Base-by-base conservation (phyloP, 2,888 invertebrate species). In the Leptinotarsa haldemani region DNA sequence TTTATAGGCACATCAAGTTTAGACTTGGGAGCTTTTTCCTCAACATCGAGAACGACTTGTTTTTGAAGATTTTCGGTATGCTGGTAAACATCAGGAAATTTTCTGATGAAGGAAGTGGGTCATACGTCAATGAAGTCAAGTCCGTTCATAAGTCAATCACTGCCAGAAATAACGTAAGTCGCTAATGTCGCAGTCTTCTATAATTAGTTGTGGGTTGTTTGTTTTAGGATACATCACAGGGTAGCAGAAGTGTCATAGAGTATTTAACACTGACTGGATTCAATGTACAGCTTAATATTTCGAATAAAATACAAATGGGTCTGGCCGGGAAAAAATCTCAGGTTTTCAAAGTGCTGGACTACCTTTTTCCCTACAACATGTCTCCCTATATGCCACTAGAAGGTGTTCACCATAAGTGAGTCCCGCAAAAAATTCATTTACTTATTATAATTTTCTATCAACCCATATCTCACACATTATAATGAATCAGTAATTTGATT, bases 1-100 rank as follows among this genome's bases (percentile, higher is more conserved):
- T 91, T 52, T 92, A 91, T 80, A 91, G 92, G 86, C 90, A 90
- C 82, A 85, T 93, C 22, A 92, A 92, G 82, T 83, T 94, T 1
- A 84, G 92, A 63, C 84, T 94, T 0, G 92, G 92, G 80, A 93
- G 94, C 84, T 92, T 93, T 82, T 91, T 90, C 78, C 86, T 94
- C 25, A 92, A 92, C 81, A 86, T 94, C 53, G 94, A 94, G 84
- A 90, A 92, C 80, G 93, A 93, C 63, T 92, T 94, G 80, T 89
- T 90, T 78, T 87, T 89, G 76, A 90, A 92, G 53, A 85, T 93
- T 9, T 90, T 91, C 74, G 91, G 92, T 85, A 88, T 93, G 46
- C 84, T 93, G 22, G 77, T 76, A 13, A 82, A 83, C 66, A 90
- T 91, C 70, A 90, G 90, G 79, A 91, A 91, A 88, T 89, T 90